Base-by-base conservation (phyloP, 2,797 vertebrate species). In the Cynopterus sphinx region DNA sequence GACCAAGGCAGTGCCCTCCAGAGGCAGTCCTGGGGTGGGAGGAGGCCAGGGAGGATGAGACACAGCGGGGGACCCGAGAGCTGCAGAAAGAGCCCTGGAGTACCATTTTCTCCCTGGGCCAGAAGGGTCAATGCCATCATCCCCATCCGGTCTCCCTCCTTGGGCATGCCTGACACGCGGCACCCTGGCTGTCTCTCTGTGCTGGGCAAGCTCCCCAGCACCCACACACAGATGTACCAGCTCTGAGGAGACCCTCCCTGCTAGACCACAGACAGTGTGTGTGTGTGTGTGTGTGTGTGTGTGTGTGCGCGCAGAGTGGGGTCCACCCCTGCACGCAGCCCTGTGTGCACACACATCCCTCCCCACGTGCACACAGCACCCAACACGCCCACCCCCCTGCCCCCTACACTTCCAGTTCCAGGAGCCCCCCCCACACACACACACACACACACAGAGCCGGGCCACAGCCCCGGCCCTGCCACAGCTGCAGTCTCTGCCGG, bases 401-500 rank as follows among this genome's bases (percentile, higher is more conserved):
- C 82, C 53, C 15, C 41, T 59, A 43, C 55, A 19, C 49, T 17
- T 87, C 21, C 77, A 67, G 55, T 86, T 68, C 59, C 91, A n/a
- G 31, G 63, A 1, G 55, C 94, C 59, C 93, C 82, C 88, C 92
- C 59, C 75, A 31, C 77, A 51, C 73, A 11, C 90, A 1, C 89
- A 11, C 21, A 31, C 73, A 51, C 71, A 9, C 87, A 57, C 63
- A 91, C 95, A 11, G 88, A 95, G 95, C 91, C 81, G 6, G 2
- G 85, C 53, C 9, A 16, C 74, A 95, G 90, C 95, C 93, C 86
- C 24, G 49, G 91, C 97, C 95, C 96, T 97, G 90, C 92, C 91
- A 87, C 63, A 74, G 93, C 97, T 97, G 96, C 97, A 95, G 96
- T 95, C 41, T 57, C 43, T 79, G 91, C 74, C 28, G n/a, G 33